These are phyloP conservation scores for Molossus molossus DNA, from an alignment of 2,797 vertebrate genomes.

Conservation along the genomic window DNA sequence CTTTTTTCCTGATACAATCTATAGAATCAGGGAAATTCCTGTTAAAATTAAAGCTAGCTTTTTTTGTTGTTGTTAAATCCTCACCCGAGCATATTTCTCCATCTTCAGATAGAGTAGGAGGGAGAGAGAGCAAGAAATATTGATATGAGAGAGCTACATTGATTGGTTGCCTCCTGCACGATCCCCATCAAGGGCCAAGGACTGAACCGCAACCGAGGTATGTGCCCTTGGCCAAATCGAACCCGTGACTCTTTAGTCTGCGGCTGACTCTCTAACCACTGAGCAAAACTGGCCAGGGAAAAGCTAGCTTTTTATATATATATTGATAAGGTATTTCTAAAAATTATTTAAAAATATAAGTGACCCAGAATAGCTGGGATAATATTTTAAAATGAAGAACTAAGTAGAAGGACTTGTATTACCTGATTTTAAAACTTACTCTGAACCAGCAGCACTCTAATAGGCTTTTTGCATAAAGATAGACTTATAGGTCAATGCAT, in stretches of 20 bases:
- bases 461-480: background rate
- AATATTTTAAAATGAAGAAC: background rate
- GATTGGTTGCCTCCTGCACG: too few species aligned
- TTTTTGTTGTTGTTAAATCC: too few species aligned
- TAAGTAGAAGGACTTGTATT: background rate
- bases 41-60: background rate
- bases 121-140: too few species aligned
- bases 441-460: background rate
- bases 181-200: too few species aligned
- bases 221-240: too few species aligned
- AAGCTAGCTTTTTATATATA: background rate
- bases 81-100: too few species aligned
- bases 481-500: background rate
- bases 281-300: too few species aligned
- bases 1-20: background rate
- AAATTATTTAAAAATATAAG: slow-evolving; percentile 20
- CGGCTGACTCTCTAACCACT: too few species aligned
- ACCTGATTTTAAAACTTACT: background rate
- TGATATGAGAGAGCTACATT: too few species aligned
- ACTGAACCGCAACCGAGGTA: too few species aligned
- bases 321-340: background rate
- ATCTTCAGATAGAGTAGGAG: too few species aligned
- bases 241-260: too few species aligned
- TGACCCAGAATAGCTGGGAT: background rate
- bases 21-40: background rate